phyloP scores from a whole-genome alignment of 2,888 invertebrate genomes.

The Calameuta pallipes region DNA sequence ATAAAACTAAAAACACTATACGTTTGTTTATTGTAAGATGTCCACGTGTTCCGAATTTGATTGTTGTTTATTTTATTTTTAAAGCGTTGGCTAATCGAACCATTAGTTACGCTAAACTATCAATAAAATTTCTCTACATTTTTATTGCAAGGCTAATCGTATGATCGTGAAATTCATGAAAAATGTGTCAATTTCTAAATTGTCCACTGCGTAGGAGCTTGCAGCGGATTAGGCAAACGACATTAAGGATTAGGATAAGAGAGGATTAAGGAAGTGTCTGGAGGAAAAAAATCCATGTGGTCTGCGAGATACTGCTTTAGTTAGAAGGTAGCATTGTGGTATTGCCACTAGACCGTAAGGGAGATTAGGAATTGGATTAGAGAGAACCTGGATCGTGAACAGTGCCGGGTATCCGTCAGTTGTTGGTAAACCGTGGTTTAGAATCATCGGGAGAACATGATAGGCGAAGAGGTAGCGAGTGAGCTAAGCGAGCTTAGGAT shows the following conservation, averaged over 20 bases:
- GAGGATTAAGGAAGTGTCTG: slow-evolving; percentile 39
- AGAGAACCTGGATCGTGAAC: slow-evolving; percentile 33
- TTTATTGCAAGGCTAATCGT: background rate
- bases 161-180: background rate
- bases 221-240: slow-evolving; percentile 42
- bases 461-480: slow-evolving; percentile 56
- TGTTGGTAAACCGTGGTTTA: slow-evolving; percentile 79
- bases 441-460: slow-evolving; percentile 70
- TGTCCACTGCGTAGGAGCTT: background rate
- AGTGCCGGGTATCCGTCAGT: slow-evolving; percentile 60
- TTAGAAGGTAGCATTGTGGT: background rate
- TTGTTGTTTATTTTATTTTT: background rate
- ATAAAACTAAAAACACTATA: background rate
- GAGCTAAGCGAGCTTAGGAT: slow-evolving; percentile 63
- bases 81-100: background rate
- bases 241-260: slow-evolving; percentile 41
- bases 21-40: background rate
- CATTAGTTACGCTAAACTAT: background rate
- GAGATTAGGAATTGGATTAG: slow-evolving; percentile 50
- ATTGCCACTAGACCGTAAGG: slow-evolving; percentile 13
- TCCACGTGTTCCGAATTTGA: background rate
- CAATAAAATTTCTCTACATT: background rate
- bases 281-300: background rate
- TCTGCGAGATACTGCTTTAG: slow-evolving; percentile 19
- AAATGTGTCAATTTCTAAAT: slow-evolving; percentile 1